Evolutionary conservation across 2,888 invertebrate species (phyloP), one percentile per base, ranked within the genome.

Genomic region (Pasiphila rectangulata): DNA sequence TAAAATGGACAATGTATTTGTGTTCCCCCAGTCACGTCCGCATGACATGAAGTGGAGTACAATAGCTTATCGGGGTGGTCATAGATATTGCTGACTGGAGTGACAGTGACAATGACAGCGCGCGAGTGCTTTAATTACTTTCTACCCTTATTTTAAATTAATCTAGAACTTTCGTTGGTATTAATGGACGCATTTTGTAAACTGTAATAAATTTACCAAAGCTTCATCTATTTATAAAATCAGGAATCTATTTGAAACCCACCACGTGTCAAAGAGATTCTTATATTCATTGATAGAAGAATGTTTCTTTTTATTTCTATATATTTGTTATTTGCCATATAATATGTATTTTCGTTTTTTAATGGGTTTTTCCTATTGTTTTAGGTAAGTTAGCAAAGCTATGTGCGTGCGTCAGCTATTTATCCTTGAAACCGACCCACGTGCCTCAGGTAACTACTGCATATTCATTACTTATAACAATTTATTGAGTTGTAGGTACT

Each of bases 11-110:
- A 76, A 75, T 75, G 64, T 58, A 59, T 66, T 73, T 69, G 63
- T 57, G 61, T 71, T 75, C 77, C 80, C 83, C 77, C 61, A 65
- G 67, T 69, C 69, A 68, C 67, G 76, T 76, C 72, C 63, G 63
- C 54, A 70, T 79, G 80, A 74, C 83, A 67, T 80, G 72, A 72
- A 83, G 78, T 70, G 74, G 67, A 64, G 69, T 59, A 81, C 80
- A 83, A 83, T 75, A 69, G 73, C 57, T 56, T 59, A 67, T 63
- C 67, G 71, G 81, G 83, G 82, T 77, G 79, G 75, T 69, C 75
- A 69, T 74, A 63, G 47, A 79, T 80, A 79, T 79, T 73, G 71
- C 70, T 17, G 32, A 32, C 16, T 32, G 32, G 17, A 32, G 17
- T 32, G 32, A 32, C 65, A 72, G 58, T 72, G 77, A 75, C 74